Evolutionary conservation across 2,113 vertebrate species (phyloP).

Genomic region (Laterallus jamaicensis): DNA sequence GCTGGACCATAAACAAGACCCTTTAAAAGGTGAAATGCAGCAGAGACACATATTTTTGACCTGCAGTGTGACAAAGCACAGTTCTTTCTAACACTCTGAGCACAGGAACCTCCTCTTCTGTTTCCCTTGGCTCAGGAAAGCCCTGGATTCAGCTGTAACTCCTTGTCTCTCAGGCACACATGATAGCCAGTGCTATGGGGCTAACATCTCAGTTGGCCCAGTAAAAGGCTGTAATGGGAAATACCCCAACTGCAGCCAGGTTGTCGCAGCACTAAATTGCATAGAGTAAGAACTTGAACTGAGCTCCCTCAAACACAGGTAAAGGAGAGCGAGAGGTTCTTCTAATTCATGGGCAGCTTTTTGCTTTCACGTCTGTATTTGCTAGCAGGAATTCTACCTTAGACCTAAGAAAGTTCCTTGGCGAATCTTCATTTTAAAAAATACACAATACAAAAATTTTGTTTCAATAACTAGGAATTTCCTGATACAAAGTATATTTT

Average conservation of each 20-base stretch:
- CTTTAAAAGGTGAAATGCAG: background rate
- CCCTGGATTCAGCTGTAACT: background rate
- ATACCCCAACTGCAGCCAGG: background rate
- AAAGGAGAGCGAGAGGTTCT: background rate
- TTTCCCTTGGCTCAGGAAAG: background rate
- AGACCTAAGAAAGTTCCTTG: background rate
- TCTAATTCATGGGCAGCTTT: fast-evolving
- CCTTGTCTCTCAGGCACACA: background rate
- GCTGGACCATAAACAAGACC: background rate
- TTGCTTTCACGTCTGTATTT: background rate
- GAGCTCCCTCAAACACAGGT: background rate
- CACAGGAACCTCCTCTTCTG: background rate
- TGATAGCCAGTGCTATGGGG: fast-evolving
- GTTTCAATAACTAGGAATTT: background rate
- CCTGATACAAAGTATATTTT: background rate
- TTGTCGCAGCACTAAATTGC: background rate
- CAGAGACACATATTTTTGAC: background rate
- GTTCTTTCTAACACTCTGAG: background rate
- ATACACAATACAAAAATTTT: background rate
- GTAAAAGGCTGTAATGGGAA: background rate
- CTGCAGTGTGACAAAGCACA: background rate
- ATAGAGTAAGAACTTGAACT: background rate
- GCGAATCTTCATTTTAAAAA: background rate
- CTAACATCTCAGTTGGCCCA: background rate
- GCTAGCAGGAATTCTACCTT: background rate